Percentiles rank a stretch among this genome's conserved stretches.
Conservation (phyloP, 2,888 invertebrate genomes). For the Erebia palarica region DNA sequence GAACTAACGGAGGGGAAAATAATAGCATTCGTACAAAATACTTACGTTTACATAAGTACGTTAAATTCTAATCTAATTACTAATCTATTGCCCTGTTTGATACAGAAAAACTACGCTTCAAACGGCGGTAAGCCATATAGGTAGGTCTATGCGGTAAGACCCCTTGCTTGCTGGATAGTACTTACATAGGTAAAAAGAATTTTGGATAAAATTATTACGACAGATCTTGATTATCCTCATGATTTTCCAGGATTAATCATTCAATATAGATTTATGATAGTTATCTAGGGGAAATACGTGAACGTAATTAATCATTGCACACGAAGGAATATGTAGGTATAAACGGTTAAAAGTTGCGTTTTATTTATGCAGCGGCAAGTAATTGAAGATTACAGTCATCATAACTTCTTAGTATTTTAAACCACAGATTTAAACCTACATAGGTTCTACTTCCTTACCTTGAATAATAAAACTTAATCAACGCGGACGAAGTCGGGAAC, state of each 20-base stretch:
- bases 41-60: too few relatives aligned
- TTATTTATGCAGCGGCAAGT: conserved; percentile 7
- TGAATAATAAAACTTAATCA: too few relatives aligned
- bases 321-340: neutral
- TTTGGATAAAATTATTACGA: neutral
- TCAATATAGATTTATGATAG: conserved; percentile 26
- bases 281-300: conserved; percentile 27
- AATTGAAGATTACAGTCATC: conserved; percentile 9
- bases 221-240: conserved; percentile 27
- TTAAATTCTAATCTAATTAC: too few relatives aligned
- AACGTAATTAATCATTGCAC: conserved; percentile 1
- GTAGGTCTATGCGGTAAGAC: too few relatives aligned
- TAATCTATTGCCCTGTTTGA: too few relatives aligned
- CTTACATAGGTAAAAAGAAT: neutral
- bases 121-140: too few relatives aligned
- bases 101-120: too few relatives aligned
- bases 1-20: too few relatives aligned
- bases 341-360: neutral
- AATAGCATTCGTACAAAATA: too few relatives aligned
- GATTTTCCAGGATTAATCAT: conserved; percentile 34
- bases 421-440: neutral
- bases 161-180: too few relatives aligned
- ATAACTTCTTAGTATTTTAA: conserved; percentile 17
- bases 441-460: neutral
- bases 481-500: too few relatives aligned